These are phyloP conservation scores for Gallinago nigripennis DNA, from an alignment of 2,797 vertebrate genomes.

Conservation along the genomic window DNA sequence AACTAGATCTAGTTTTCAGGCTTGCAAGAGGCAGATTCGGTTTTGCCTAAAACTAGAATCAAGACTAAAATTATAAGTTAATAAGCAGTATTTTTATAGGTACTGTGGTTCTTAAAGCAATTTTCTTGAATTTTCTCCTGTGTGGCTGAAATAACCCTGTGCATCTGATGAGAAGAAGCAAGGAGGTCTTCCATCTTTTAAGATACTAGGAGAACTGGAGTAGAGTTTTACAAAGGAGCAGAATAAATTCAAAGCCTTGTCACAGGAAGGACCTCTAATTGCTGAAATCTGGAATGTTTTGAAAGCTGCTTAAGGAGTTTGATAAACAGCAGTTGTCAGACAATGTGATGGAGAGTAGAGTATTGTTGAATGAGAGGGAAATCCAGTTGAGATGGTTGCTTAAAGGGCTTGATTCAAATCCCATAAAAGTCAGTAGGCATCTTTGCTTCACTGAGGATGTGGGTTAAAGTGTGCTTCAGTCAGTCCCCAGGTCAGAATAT, in stretches of 20 bases:
- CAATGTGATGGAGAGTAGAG: neutral
- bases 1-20: neutral
- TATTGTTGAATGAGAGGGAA: neutral
- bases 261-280: neutral
- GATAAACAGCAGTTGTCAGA: neutral
- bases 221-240: neutral
- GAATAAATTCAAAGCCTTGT: neutral
- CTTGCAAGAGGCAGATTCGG: neutral
- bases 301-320: neutral
- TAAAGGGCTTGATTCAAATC: neutral
- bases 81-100: neutral
- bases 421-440: neutral
- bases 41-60: neutral
- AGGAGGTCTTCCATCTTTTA: neutral
- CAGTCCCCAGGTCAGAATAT: neutral
- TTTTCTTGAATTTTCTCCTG: neutral
- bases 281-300: neutral
- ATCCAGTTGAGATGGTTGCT: neutral
- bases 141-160: neutral
- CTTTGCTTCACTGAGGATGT: neutral
- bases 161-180: neutral
- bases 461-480: neutral
- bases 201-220: neutral
- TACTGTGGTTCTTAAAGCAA: neutral
- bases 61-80: neutral